These are phyloP conservation scores for Enteromius thamalakanensis DNA, from an alignment of 2,797 vertebrate genomes.

Conservation along the genomic window DNA sequence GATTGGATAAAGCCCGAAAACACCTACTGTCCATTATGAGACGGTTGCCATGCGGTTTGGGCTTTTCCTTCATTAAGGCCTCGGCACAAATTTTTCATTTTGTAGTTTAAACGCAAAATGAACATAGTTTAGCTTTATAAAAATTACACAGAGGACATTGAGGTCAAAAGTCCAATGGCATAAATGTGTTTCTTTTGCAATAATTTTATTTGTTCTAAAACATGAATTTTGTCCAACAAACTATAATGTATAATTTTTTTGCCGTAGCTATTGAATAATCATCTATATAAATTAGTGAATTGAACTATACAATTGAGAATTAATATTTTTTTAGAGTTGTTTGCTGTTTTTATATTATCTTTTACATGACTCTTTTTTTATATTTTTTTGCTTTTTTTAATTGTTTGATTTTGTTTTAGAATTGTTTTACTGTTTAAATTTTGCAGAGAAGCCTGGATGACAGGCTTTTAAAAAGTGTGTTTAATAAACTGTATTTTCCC, in stretches of 20 bases:
- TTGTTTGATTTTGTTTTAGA: neutral
- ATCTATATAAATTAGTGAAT: neutral
- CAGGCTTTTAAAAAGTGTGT: neutral
- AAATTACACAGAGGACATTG: neutral
- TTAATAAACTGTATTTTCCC: neutral
- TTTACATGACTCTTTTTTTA: neutral
- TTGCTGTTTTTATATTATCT: neutral
- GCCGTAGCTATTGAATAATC: neutral
- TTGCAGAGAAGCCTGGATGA: neutral
- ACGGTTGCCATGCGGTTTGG: slow-evolving; percentile 53
- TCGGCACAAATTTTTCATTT: neutral
- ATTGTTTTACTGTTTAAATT: neutral
- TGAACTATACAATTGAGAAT: neutral
- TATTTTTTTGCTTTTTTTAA: too few species aligned
- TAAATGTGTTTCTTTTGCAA: neutral
- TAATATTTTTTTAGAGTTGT: neutral
- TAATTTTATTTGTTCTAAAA: neutral
- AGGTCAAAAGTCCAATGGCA: neutral
- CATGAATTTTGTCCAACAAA: neutral
- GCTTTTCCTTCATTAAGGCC: slow-evolving; percentile 47
- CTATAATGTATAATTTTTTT: neutral
- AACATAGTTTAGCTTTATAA: slow-evolving; percentile 12
- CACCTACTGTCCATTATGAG: slow-evolving; percentile 51
- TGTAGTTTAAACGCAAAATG: neutral
- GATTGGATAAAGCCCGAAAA: slow-evolving; percentile 46